phyloP scores from a whole-genome alignment of 2,797 vertebrate species.

The Cryptoprocta ferox region DNA sequence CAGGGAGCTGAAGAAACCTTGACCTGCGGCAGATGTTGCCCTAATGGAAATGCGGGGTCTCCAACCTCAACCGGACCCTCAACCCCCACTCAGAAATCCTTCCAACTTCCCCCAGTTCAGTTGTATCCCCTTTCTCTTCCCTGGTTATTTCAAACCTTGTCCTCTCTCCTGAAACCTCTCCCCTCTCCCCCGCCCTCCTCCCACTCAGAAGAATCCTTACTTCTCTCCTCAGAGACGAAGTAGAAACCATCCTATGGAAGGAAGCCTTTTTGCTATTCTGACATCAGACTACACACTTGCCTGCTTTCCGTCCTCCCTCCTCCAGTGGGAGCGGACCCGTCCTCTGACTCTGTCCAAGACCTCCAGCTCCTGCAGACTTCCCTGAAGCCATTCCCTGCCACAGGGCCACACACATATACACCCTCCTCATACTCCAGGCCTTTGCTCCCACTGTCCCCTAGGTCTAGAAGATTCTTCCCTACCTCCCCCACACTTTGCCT shows the following conservation, averaged over 20 bases:
- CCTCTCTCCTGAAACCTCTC: neutral
- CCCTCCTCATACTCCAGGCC: neutral
- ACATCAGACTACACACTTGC: neutral
- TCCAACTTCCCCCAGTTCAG: neutral
- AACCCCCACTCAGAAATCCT: neutral
- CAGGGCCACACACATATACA: fast-evolving
- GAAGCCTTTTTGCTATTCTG: neutral
- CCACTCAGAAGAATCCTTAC: neutral
- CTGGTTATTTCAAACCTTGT: neutral
- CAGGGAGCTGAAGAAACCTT: neutral
- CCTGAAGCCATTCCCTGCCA: neutral
- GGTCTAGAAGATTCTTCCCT: neutral
- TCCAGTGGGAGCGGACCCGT: neutral
- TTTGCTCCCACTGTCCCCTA: neutral
- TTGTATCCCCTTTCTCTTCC: neutral
- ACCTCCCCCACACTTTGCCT: neutral
- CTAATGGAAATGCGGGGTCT: neutral
- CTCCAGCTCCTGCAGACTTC: neutral
- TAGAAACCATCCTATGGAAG: neutral
- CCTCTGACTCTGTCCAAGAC: neutral
- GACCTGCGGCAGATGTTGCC: neutral
- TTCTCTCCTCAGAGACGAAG: constrained; percentile 1
- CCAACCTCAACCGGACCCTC: fast-evolving
- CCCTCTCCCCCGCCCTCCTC: neutral
- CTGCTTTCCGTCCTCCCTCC: neutral